Evolutionary conservation across 2,113 vertebrate species (phyloP), one percentile per base, ranked within the genome.

Genomic region (Nothocercus julius): DNA sequence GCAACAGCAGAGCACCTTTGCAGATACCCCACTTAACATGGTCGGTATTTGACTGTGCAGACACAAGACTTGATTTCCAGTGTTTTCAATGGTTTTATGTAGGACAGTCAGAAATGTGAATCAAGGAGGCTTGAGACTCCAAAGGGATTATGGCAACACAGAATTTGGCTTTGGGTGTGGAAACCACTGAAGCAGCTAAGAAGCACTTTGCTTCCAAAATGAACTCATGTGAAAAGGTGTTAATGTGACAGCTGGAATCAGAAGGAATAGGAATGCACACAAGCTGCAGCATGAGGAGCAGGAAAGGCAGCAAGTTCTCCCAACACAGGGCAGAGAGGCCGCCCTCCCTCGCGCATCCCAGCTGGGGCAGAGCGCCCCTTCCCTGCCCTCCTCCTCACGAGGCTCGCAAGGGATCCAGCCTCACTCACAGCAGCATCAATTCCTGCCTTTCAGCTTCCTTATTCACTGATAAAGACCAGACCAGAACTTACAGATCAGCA

Each of bases 251-350:
- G 36, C 42, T 54, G 40, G 18, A 87, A 25, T 54, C 69, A 61
- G 38, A 30, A 75, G 68, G 30, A 66, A 42, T 9, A 72, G 77
- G 36, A 64, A 79, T 1, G 0, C 22, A 21, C 32, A 15, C 86
- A 81, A 56, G 79, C 85, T 9, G 42, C 68, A 81, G 64, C 67
- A 34, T 2, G 42, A 77, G 27, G 9, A 77, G 34, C 20, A 54
- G 2, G 1, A 0, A 5, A 22, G 36, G 45, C 16, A 4, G 17
- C 3, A 12, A 20, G 6, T 54, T 25, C 58, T 27, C 36, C 63
- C 30, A 18, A 10, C 22, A 11, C 4, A 27, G 17, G 53, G 28
- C 53, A 30, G 13, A 54, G 27, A 54, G 53, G 2, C 74, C 54
- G 22, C 53, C 44, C 45, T 13, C 9, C 27, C 74, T 45, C 16